Percentiles rank a stretch among this genome's conserved stretches.
These are phyloP conservation scores for Augiades crinisus DNA, from an alignment of 2,888 invertebrate species.

Conservation along the genomic window DNA sequence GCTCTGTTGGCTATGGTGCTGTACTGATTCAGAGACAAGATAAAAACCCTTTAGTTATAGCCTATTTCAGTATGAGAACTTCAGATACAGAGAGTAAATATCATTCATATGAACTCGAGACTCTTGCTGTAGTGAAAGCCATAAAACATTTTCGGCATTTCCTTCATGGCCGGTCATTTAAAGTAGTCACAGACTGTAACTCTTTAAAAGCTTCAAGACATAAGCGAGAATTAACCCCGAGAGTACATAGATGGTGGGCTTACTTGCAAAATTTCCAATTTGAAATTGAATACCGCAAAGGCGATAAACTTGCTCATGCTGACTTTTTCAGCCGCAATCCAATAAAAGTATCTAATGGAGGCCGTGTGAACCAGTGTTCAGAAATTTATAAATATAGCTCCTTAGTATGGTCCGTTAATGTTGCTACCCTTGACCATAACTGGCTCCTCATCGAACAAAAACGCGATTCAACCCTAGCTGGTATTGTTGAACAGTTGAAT, in stretches of 20 bases:
- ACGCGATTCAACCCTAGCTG: constrained; percentile 6
- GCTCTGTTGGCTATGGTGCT: constrained; percentile 33
- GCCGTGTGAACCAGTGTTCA: too few relatives aligned
- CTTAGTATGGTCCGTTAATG: too few relatives aligned
- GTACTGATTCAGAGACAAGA: constrained; percentile 18
- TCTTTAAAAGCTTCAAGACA: constrained; percentile 38
- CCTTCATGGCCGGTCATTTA: constrained; percentile 32
- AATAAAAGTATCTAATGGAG: too few relatives aligned
- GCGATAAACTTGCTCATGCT: constrained; percentile 27
- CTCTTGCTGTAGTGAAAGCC: constrained; percentile 33
- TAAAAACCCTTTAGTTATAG: constrained; percentile 15
- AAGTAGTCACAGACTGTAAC: constrained; percentile 37
- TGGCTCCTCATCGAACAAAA: constrained; percentile 5
- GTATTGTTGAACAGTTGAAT: constrained; percentile 23
- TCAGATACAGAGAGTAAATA: constrained; percentile 28
- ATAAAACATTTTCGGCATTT: constrained; percentile 39
- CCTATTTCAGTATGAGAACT: constrained; percentile 28
- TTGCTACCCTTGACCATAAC: not conserved
- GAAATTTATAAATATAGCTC: too few relatives aligned
- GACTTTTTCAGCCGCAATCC: constrained; percentile 33
- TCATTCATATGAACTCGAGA: constrained; percentile 34
- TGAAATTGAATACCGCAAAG: constrained; percentile 33
- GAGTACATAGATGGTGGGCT: constrained; percentile 41
- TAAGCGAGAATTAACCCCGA: constrained; percentile 38
- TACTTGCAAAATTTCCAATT: constrained; percentile 37